These are phyloP conservation scores for Fragum sueziense DNA, from an alignment of 2,888 invertebrate genomes.

Conservation along the genomic window DNA sequence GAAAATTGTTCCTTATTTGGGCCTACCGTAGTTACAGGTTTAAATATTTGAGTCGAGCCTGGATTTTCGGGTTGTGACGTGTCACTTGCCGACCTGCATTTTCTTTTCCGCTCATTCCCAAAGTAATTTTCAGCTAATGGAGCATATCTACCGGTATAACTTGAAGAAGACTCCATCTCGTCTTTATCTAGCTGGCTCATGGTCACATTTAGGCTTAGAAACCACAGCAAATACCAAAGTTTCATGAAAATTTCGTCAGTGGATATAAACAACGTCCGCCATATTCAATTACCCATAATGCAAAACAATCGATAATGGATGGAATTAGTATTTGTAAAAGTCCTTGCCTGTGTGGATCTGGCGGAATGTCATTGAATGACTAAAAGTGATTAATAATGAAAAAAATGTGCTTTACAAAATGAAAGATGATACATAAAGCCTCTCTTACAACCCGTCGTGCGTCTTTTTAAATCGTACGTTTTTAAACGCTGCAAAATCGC, in stretches of 20 bases:
- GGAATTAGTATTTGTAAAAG: too few species aligned
- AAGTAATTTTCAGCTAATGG: neutral
- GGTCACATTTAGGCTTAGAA: neutral
- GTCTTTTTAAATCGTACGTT: too few species aligned
- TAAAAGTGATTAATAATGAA: too few species aligned
- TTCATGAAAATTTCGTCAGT: neutral
- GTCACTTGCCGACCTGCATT: neutral
- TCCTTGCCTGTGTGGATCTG: too few species aligned
- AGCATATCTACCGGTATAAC: neutral
- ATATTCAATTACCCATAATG: neutral
- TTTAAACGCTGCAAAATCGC: too few species aligned
- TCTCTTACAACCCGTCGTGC: too few species aligned
- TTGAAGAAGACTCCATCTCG: neutral
- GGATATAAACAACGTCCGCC: neutral
- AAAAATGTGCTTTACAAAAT: too few species aligned
- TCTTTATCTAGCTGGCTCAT: neutral
- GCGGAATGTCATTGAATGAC: too few species aligned
- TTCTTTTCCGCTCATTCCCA: neutral
- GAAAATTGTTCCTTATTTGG: neutral
- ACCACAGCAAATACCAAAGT: neutral
- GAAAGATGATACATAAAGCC: too few species aligned
- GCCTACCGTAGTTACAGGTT: neutral
- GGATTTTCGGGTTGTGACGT: too few species aligned
- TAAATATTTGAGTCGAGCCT: neutral
- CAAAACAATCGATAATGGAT: too few species aligned